Base-by-base conservation (phyloP, 2,113 vertebrate genomes). In the Hemichromis elongatus region DNA sequence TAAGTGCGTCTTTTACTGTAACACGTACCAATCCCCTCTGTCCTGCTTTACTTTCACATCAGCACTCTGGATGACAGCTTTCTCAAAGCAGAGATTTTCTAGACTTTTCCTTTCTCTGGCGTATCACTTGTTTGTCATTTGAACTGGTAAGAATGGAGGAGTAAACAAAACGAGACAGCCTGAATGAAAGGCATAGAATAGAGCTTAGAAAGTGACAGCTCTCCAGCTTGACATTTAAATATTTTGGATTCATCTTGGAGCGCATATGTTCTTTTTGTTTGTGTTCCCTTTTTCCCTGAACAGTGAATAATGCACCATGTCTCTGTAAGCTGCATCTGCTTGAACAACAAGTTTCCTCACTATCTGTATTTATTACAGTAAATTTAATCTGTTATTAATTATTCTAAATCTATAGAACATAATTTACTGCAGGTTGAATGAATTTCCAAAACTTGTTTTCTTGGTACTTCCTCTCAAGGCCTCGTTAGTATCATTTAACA, bases 131-230 rank as follows among this genome's bases (percentile, higher is more conserved):
- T 88, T 90, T 92, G 85, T 91, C 80, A 86, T 88, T 77, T 81
- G 37, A 84, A 81, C 86, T 82, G 84, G 80, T 75, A 88, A 56
- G 78, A 42, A 82, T 75, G 77, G 80, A 47, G 86, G 24, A 80
- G 88, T 91, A 88, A 94, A 91, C 79, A 89, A 86, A 88, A 88
- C 61, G 37, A 75, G 55, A 87, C 82, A 90, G 66, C 84, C 50
- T 56, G 80, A 88, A 86, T 87, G 83, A n/a, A n/a, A n/a, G n/a
- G n/a, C n/a, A n/a, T n/a, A n/a, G n/a, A n/a, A n/a, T n/a, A n/a
- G n/a, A n/a, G n/a, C 66, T 70, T 53, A 37, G 28, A 83, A 87
- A 86, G 56, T 77, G 90, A 89, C 88, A 77, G 18, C 42, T 79
- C 78, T 85, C 81, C 70, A 28, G 82, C 56, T 70, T 81, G 84